phyloP scores from a whole-genome alignment of 1,140 invertebrate genomes.

The Pararge aegeria region DNA sequence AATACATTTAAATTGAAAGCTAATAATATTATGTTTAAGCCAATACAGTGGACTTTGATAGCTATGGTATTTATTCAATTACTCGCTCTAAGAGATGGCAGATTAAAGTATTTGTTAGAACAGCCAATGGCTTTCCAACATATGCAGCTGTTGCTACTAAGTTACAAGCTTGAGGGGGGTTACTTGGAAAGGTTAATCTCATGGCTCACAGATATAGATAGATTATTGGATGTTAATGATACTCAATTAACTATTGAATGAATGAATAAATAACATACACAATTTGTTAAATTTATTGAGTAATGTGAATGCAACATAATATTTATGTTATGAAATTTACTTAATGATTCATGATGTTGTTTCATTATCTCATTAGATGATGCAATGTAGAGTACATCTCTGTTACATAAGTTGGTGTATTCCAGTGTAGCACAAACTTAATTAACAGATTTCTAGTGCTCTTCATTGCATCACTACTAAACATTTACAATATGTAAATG shows the following conservation, averaged over 20 bases:
- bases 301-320: slow-evolving; percentile 14
- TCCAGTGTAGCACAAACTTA: no score
- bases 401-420: no score
- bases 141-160: slow-evolving; percentile 74
- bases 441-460: no score
- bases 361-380: not conserved
- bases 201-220: slow-evolving; percentile 77
- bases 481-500: no score
- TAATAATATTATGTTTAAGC: slow-evolving; percentile 82
- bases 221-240: slow-evolving; percentile 64
- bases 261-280: no score
- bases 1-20: slow-evolving; percentile 81
- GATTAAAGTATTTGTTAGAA: slow-evolving; percentile 55
- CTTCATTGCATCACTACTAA: no score
- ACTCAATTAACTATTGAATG: slow-evolving; percentile 56
- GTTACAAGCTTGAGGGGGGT: slow-evolving; percentile 76
- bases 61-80: slow-evolving; percentile 79
- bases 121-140: slow-evolving; percentile 65
- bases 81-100: slow-evolving; percentile 67
- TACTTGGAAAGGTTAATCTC: slow-evolving; percentile 76
- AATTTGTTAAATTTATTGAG: no score
- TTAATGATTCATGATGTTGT: not conserved
- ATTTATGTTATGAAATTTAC: not conserved
- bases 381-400: no score
- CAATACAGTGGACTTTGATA: slow-evolving; percentile 79